Conservation (phyloP, 2,113 vertebrate species). For the Eleginops maclovinus region DNA sequence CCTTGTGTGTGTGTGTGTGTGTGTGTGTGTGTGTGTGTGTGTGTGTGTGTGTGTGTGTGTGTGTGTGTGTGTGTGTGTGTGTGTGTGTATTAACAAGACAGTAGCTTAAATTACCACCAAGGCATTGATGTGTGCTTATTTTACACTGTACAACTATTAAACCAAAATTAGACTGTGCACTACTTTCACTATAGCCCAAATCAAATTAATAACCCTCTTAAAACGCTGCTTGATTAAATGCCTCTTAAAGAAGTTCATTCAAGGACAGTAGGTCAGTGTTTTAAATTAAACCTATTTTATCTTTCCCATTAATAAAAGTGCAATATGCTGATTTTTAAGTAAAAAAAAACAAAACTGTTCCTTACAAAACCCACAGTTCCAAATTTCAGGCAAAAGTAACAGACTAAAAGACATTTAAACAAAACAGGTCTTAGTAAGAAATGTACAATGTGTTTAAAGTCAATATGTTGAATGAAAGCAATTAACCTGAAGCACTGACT, state of each 20-base stretch:
- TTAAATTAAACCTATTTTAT: neutral
- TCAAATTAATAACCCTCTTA: neutral
- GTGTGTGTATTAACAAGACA: conserved; percentile 62
- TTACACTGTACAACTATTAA: neutral
- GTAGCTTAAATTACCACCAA: conserved; percentile 7
- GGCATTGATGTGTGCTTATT: conserved; percentile 13
- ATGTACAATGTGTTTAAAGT: neutral
- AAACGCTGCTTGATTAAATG: neutral
- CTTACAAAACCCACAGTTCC: neutral
- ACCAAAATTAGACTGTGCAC: neutral
- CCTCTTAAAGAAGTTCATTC: neutral
- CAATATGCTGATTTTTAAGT: neutral
- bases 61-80: conserved; percentile 50
- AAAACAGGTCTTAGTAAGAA: neutral
- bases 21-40: conserved; percentile 60
- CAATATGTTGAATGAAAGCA: neutral
- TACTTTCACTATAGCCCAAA: conserved; percentile 1
- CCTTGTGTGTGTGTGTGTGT: conserved; percentile 59
- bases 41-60: neutral
- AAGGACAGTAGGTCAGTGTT: neutral
- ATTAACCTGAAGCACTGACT: neutral
- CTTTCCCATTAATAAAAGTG: neutral
- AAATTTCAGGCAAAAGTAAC: neutral
- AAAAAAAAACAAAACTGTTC: neutral
- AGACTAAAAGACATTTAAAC: neutral